Evolutionary conservation across 2,797 vertebrate genomes (phyloP).

Genomic region (Diplodus sargus): DNA sequence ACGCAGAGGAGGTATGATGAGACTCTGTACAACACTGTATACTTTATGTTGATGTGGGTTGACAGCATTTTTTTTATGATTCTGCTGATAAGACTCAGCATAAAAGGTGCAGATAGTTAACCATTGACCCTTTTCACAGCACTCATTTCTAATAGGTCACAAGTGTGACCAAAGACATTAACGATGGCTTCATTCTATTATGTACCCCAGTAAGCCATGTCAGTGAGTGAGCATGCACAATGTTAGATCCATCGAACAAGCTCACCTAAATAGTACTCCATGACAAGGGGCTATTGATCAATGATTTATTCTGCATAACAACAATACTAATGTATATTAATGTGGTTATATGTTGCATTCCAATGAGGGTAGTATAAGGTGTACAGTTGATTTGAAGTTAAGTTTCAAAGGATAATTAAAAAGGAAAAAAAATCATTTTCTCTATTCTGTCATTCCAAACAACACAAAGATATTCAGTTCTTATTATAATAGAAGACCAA

Average conservation of each 20-base stretch:
- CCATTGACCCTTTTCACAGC: not conserved
- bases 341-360: not conserved
- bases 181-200: no score
- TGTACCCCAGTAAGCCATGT: no score
- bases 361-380: not conserved
- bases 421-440: no score
- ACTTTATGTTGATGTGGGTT: not conserved
- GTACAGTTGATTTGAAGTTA: not conserved
- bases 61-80: not conserved
- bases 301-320: not conserved
- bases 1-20: slow-evolving; percentile 87
- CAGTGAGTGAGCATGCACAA: no score
- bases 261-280: no score
- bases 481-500: no score
- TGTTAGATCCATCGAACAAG: no score
- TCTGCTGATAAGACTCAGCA: not conserved
- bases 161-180: no score
- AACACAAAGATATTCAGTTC: not conserved
- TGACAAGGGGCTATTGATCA: not conserved
- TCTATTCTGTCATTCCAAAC: not conserved
- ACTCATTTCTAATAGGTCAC: no score
- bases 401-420: no score
- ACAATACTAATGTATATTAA: not conserved
- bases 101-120: not conserved
- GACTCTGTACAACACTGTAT: not conserved